Evolutionary conservation across 2,888 invertebrate genomes (phyloP).

Genomic region (Clunio marinus): DNA sequence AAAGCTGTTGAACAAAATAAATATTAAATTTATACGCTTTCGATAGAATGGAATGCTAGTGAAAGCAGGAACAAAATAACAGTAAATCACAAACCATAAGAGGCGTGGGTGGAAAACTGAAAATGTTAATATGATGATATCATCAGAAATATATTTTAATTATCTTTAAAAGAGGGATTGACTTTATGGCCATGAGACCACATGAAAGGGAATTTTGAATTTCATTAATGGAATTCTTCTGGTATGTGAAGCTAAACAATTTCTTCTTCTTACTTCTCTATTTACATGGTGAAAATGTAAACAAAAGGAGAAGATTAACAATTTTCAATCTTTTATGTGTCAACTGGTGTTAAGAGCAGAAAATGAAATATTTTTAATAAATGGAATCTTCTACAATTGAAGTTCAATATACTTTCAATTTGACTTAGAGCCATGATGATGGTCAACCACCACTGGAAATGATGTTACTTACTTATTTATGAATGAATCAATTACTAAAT

Average conservation of each 20-base stretch:
- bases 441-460: no score
- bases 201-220: slow-evolving; percentile 27
- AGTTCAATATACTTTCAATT: no score
- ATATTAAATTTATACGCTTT: neutral
- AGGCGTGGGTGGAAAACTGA: no score
- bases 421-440: no score
- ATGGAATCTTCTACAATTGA: no score
- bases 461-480: neutral
- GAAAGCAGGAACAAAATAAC: neutral
- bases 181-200: slow-evolving; percentile 30
- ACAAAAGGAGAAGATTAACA: no score
- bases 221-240: neutral
- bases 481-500: neutral
- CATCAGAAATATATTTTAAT: slow-evolving; percentile 28
- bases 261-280: no score
- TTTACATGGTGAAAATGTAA: no score
- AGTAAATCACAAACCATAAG: neutral
- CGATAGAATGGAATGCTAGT: no score
- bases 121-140: neutral
- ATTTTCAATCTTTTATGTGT: no score
- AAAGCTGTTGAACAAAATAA: neutral
- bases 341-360: no score
- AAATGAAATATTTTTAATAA: no score
- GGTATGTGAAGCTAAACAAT: neutral
- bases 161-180: slow-evolving; percentile 28